Base-by-base conservation (phyloP, 2,888 invertebrate genomes). In the Parthenolecanium corni region DNA sequence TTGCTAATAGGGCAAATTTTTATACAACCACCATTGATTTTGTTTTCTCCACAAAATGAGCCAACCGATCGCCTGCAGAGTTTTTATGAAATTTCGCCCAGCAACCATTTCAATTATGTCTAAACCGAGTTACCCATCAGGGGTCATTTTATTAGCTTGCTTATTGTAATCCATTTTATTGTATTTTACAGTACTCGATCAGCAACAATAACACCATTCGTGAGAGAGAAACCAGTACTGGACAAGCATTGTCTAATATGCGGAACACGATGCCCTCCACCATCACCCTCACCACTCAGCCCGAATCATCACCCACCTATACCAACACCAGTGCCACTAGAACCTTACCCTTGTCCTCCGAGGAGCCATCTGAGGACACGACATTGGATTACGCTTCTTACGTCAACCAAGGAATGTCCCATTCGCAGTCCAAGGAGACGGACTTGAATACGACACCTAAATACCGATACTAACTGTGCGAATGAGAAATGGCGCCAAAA, bases 321-420 rank as follows among this genome's bases (percentile, higher is more conserved):
- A 54, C 53, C 24, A 63, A 63, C 21, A 40, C 21, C 11, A 63
- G 54, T 36, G 40, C 53, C 11, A 46, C 52, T 2, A 53, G 44
- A 54, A 63, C 63, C 6, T 47, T 63, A 53, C 63, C 63, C 18
- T 46, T 63, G 42, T 63, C 63, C 9, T 20, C 44, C 9, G 47
- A 53, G 52, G 63, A 63, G 25, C 53, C 63, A 9, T 54, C 42
- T 31, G 63, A 63, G 18, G 63, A 63, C 52, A 46, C 53, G 14
- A 63, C 47, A 11, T 16, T 54, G 47, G 63, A 63, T 16, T 63
- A 63, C 36, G 54, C 53, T 6, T 42, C 63, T 4, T 63, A 63
- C 31, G 54, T 63, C 1, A 63, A 63, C 16, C 63, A 63, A 23
- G 53, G 46, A 11, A 18, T 63, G 23, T 63, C 63, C 3, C 52